Evolutionary conservation across 2,113 vertebrate species (phyloP).

Genomic region (Rhagologus leucostigma): DNA sequence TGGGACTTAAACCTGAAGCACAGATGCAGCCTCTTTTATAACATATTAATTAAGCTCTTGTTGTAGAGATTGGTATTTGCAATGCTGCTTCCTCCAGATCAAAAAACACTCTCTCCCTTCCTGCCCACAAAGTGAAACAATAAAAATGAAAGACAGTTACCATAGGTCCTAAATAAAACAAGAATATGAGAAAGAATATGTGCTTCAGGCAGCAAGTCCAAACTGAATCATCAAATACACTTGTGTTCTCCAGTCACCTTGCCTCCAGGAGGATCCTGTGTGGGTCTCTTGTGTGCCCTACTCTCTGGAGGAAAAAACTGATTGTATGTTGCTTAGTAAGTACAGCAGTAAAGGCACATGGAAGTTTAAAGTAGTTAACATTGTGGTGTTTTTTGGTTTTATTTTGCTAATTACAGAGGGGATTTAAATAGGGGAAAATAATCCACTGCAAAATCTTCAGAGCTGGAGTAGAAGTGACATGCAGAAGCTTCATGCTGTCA

Average conservation of each 20-base stretch:
- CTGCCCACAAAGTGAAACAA: not conserved
- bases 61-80: not conserved
- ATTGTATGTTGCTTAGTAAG: not conserved
- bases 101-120: not conserved
- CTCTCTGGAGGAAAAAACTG: not conserved
- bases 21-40: not conserved
- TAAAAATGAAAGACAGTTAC: not conserved
- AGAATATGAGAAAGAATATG: not conserved
- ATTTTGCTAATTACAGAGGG: not conserved
- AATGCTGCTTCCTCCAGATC: not conserved
- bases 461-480: not conserved
- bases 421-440: not conserved
- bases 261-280: not conserved
- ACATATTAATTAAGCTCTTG: not conserved
- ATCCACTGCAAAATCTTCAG: not conserved
- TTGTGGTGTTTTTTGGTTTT: not conserved
- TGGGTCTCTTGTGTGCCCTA: not conserved
- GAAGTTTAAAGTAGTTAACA: not conserved
- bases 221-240: not conserved
- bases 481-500: conserved; percentile 31
- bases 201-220: not conserved
- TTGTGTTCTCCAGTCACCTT: not conserved
- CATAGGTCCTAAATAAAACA: not conserved
- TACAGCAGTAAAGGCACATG: not conserved
- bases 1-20: not conserved